Base-by-base conservation (phyloP, 2,888 invertebrate genomes). In the Parnassius glacialis region DNA sequence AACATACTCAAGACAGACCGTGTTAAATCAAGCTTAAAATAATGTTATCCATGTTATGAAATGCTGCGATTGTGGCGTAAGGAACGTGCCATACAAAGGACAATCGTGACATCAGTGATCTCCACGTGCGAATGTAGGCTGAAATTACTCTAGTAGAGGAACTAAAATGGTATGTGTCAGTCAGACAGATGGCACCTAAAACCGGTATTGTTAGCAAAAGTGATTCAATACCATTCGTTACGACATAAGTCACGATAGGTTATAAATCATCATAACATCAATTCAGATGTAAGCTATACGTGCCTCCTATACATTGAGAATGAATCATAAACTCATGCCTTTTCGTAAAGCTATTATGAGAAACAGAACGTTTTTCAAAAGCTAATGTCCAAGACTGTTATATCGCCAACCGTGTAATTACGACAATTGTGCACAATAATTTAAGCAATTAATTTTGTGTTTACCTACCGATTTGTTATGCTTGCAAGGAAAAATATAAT, bases 201-300 rank as follows among this genome's bases (percentile, higher is more conserved):
- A 63, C 59, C 59, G 48, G 59, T 63, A 63, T 63, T 59, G 59
- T 59, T 34, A 47, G 51, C 55, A 59, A 59, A 63, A 63, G 57
- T 63, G 63, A 63, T 56, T 63, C 63, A 63, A n/a, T 52, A 44
- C 34, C 25, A 56, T 41, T 54, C 48, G 56, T 52, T 59, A 43
- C 59, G 56, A 59, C 25, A 48, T 52, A 52, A 59, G 56, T 59
- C 63, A 57, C 63, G 47, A 43, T 56, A 45, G n/a, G 51, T 43
- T 58, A 58, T 58, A 59, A 41, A 58, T 63, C 59, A 63, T 52
- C 45, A 9, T 47, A 59, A 57, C 52, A 59, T 56, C 41, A 47
- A 42, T 52, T 47, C 51, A 59, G 43, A 63, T 52, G 55, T 62
- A 34, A 41, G 11, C 34, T 34, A 7, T 34, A 34, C 34, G 34